A percentile compares a stretch with the other conserved stretches of the same genome.
Conservation (phyloP, 2,797 vertebrate genomes). For the Protonibea diacanthus region DNA sequence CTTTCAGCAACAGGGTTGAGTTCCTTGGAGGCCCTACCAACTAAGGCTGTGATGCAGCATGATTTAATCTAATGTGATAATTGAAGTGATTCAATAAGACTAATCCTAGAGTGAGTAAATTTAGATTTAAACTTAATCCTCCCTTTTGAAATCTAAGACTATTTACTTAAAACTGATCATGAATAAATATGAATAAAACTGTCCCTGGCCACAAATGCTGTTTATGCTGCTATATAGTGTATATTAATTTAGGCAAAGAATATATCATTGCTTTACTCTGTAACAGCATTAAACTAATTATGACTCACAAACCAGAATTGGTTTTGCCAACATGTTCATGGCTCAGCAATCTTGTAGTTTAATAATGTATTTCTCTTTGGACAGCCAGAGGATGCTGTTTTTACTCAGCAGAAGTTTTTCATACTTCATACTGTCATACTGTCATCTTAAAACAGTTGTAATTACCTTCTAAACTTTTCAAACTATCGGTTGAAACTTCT, state of each 20-base stretch:
- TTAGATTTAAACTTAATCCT: slow-evolving; percentile 6
- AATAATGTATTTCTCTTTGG: not conserved
- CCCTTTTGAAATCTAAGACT: not conserved
- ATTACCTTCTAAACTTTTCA: not conserved
- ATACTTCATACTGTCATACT: too few species aligned
- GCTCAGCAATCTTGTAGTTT: not conserved
- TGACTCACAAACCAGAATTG: not conserved
- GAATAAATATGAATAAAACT: not conserved
- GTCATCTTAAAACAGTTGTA: not conserved
- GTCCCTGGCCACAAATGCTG: too few species aligned
- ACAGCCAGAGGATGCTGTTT: not conserved
- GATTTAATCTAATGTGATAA: slow-evolving; percentile 3
- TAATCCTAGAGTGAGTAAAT: not conserved
- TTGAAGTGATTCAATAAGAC: slow-evolving; percentile 1
- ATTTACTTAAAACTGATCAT: not conserved
- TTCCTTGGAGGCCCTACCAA: not conserved
- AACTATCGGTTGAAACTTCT: not conserved
- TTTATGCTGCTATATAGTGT: not conserved
- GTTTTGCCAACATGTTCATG: not conserved
- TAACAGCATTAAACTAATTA: too few species aligned
- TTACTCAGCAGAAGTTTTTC: not conserved
- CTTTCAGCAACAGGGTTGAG: not conserved
- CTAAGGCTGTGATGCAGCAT: not conserved
- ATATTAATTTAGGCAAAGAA: not conserved
- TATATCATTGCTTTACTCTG: not conserved